A percentile compares a stretch with the other conserved stretches of the same genome.
Conservation (phyloP, 2,797 vertebrate species). For the Eospalax fontanierii region DNA sequence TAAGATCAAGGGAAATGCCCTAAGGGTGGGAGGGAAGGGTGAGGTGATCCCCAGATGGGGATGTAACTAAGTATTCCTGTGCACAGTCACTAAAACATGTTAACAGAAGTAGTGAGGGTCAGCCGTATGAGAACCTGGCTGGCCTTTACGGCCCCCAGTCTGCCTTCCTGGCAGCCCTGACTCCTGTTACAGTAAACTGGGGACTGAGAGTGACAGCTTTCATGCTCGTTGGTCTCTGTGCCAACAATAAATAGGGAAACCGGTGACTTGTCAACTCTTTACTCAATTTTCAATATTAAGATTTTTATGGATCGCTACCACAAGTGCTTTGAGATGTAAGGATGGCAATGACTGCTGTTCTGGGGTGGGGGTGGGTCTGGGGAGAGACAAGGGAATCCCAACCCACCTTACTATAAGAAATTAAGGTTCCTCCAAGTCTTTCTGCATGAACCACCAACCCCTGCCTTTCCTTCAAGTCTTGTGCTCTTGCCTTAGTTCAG, state of each 20-base stretch:
- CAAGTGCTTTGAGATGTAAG: neutral
- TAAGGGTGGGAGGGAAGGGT: too few relatives aligned
- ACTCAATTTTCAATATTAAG: neutral
- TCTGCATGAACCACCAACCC: neutral
- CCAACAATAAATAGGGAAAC: neutral
- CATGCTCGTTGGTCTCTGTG: neutral
- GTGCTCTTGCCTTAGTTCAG: neutral
- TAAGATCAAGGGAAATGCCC: neutral
- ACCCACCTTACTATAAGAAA: neutral
- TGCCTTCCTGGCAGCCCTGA: neutral
- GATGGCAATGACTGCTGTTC: neutral
- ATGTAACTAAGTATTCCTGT: neutral
- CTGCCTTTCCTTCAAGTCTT: neutral
- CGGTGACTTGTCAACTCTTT: neutral
- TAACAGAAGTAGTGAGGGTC: too few relatives aligned
- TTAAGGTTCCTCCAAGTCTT: neutral
- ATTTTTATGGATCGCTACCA: neutral
- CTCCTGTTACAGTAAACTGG: neutral
- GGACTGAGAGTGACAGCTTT: too few relatives aligned
- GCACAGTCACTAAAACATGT: neutral
- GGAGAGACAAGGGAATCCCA: neutral
- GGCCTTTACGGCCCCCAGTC: neutral
- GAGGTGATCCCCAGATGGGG: neutral
- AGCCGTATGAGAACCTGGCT: accelerated
- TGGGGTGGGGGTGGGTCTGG: too few relatives aligned